Conservation (phyloP, 1,140 invertebrate species). For the Drosophila santomea region DNA sequence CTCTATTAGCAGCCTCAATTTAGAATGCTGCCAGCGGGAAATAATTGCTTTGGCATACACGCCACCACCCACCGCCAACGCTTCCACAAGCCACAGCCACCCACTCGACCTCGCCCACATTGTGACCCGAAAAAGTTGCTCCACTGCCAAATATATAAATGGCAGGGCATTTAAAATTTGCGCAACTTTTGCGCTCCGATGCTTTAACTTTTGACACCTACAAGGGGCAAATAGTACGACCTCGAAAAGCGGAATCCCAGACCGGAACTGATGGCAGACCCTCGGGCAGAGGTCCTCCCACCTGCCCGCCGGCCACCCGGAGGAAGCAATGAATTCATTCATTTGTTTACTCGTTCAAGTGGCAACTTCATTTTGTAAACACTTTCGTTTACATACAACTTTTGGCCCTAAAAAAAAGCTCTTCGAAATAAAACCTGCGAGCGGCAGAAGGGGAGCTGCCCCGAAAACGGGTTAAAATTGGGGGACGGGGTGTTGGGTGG, state of each 20-base stretch:
- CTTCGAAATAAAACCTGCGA: constrained; percentile 50
- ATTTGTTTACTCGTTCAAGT: constrained; percentile 83
- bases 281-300: constrained; percentile 10
- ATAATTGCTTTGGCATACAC: constrained; percentile 79
- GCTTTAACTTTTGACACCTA: constrained; percentile 82
- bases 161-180: constrained; percentile 76
- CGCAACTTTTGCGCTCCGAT: constrained; percentile 77
- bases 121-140: constrained; percentile 70
- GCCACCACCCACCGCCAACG: constrained; percentile 11
- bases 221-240: constrained; percentile 54
- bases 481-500: neutral
- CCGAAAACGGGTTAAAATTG: neutral
- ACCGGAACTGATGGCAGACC: constrained; percentile 45
- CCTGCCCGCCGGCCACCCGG: neutral
- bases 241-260: constrained; percentile 33
- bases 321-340: constrained; percentile 81
- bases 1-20: constrained; percentile 72
- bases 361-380: constrained; percentile 83
- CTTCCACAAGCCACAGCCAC: constrained; percentile 4
- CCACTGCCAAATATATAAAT: constrained; percentile 73
- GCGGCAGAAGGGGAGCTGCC: neutral
- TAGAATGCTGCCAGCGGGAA: constrained; percentile 77
- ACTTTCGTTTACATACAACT: constrained; percentile 83
- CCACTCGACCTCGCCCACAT: constrained; percentile 21
- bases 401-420: constrained; percentile 54